Evolutionary conservation across 1,140 invertebrate species (phyloP).

Genomic region (Probaryconus sp.): DNA sequence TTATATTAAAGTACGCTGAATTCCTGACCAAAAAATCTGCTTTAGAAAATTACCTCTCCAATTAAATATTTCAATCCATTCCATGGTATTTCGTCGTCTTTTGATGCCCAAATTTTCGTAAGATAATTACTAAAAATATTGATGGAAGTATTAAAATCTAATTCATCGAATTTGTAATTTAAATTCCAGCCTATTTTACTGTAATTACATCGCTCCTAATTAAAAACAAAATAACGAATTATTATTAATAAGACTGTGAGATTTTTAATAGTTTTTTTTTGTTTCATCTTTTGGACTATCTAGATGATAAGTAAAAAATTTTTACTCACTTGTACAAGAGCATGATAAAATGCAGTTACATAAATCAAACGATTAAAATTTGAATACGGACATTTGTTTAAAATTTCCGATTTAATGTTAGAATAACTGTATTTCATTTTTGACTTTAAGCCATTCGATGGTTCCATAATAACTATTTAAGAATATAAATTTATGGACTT

Average conservation of each 20-base stretch:
- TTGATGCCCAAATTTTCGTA: slow-evolving; percentile 81
- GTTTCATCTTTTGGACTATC: not conserved
- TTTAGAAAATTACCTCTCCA: slow-evolving; percentile 84
- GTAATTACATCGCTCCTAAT: slow-evolving; percentile 90
- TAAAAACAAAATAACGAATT: not conserved
- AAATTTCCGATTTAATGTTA: slow-evolving; percentile 85
- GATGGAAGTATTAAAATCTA: slow-evolving; percentile 91
- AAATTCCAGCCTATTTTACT: slow-evolving; percentile 97
- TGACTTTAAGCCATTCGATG: slow-evolving; percentile 91
- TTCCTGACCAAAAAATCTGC: too few species aligned
- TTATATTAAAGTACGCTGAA: too few species aligned
- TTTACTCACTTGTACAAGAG: slow-evolving; percentile 86
- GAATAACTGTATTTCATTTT: slow-evolving; percentile 93
- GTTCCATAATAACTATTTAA: slow-evolving; percentile 91
- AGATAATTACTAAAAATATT: slow-evolving; percentile 90
- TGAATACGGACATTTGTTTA: slow-evolving; percentile 86
- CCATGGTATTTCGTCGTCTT: slow-evolving; percentile 87
- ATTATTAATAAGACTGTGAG: too few species aligned
- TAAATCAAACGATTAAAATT: slow-evolving; percentile 88
- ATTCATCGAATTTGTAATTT: slow-evolving; percentile 93
- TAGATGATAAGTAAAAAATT: slow-evolving; percentile 19
- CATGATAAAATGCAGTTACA: slow-evolving; percentile 93
- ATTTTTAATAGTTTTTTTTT: not conserved
- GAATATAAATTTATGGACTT: slow-evolving; percentile 2
- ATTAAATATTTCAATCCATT: slow-evolving; percentile 93